These are phyloP conservation scores for Aurelia sp. DNA, from an alignment of 30 jellyfish, hydroid and myxozoan species.

Conservation along the genomic window DNA sequence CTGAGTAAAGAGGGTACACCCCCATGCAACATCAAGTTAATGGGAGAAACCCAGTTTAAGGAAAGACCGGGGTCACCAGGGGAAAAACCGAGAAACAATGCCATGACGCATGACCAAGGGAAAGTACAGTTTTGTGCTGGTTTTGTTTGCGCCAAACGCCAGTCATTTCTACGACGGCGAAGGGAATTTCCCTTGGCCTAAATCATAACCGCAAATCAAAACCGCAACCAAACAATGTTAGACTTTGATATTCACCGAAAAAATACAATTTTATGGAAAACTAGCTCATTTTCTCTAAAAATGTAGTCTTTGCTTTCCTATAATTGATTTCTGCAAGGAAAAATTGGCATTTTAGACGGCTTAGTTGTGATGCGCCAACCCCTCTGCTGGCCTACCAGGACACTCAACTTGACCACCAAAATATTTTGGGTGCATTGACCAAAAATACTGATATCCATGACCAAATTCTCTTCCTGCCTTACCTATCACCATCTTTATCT, in stretches of 20 bases:
- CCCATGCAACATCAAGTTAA: too few species aligned
- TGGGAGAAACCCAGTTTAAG: too few species aligned
- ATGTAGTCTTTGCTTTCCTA: neutral
- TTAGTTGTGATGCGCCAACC: neutral
- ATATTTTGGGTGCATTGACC: too few species aligned
- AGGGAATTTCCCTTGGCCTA: slow-evolving; percentile 22
- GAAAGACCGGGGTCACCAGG: too few species aligned
- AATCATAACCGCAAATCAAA: too few species aligned
- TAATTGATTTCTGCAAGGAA: neutral
- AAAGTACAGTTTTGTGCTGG: neutral
- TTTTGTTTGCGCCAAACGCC: neutral
- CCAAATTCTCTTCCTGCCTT: neutral
- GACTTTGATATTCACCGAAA: neutral
- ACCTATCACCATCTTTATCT: slow-evolving; percentile 58
- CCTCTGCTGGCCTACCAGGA: too few species aligned
- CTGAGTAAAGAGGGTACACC: too few species aligned
- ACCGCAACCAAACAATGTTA: too few species aligned
- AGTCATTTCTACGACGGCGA: neutral
- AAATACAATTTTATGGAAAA: neutral
- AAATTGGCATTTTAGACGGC: neutral
- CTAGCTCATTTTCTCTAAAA: neutral
- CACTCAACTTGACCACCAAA: too few species aligned
- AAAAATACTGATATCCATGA: too few species aligned
- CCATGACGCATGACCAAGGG: neutral
- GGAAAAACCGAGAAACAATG: too few species aligned